These are phyloP conservation scores for Hemitrygon akajei DNA, from an alignment of 2,797 vertebrate species.

Conservation along the genomic window DNA sequence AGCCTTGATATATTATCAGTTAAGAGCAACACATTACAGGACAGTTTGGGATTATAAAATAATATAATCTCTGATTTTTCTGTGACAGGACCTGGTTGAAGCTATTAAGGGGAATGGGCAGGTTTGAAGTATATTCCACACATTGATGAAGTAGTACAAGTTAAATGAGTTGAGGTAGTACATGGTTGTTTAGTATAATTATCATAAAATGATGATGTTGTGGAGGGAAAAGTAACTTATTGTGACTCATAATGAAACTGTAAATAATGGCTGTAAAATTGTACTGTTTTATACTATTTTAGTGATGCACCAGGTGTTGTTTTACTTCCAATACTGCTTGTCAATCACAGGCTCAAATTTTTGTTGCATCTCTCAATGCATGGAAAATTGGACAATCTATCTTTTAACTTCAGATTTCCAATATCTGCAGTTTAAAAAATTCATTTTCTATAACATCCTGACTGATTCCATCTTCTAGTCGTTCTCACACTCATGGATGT, in stretches of 20 bases:
- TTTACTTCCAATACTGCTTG: no score
- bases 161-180: neutral
- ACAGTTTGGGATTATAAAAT: neutral
- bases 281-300: no score
- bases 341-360: no score
- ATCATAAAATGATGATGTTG: neutral
- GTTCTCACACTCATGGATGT: no score
- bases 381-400: no score
- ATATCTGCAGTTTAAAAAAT: no score
- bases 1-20: neutral
- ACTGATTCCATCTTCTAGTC: no score
- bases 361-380: no score
- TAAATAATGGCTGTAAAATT: neutral
- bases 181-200: neutral
- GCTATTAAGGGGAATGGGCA: neutral
- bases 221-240: neutral
- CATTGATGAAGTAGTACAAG: neutral
- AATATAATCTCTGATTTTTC: neutral
- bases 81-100: neutral
- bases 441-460: no score
- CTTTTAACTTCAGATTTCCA: no score
- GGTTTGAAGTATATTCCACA: neutral
- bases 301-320: no score
- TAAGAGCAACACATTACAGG: neutral
- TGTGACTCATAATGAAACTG: neutral